Evolutionary conservation across 2,888 invertebrate genomes (phyloP), one percentile per base, ranked within the genome.

Genomic region (Rotaria socialis): DNA sequence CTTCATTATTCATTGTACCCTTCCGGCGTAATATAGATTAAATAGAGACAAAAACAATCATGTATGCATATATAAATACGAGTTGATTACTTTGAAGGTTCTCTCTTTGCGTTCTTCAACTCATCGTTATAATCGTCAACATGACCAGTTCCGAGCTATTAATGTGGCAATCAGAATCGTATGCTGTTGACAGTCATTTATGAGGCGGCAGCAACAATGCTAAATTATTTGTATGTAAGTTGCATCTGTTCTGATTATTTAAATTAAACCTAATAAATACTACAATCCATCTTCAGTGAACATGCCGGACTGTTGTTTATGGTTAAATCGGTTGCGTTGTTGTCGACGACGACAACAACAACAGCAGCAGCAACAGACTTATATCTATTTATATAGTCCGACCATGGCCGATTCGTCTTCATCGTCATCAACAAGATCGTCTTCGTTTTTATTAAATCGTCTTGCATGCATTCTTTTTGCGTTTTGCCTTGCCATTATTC

Each of bases 301-400:
- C 2, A 67, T 67, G 67, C 19, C 35, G 6, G 7, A 16, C 35
- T 67, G 67, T 67, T 35, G 35, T 41, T 67, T 35, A 67, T 67
- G 27, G 67, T 35, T 67, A 67, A 67, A 19, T 67, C 67, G 67
- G 6, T 27, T 16, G 67, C 35, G 35, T 67, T 67, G 67, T 19
- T 67, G 35, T 35, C 27, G 80, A 41, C 80, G 80, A 10, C 27
- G 80, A 41, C 80, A 47, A 10, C 47, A 47, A 80, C 24, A 47
- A n/a, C 80, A 47, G 3, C 16, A 4, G 16, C 24, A 47, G n/a
- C 80, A 47, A 11, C 16, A 4, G 16, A 41, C 80, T 43, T 80
- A 80, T 43, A 80, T 80, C 47, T 80, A 80, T 47, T 24, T 80
- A 47, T 80, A 80, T n/a, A 47, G 47, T 47, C n/a, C 80, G 47